Evolutionary conservation across 2,888 invertebrate genomes (phyloP), one percentile per base, ranked within the genome.

Genomic region (Aspidapion aeneum): DNA sequence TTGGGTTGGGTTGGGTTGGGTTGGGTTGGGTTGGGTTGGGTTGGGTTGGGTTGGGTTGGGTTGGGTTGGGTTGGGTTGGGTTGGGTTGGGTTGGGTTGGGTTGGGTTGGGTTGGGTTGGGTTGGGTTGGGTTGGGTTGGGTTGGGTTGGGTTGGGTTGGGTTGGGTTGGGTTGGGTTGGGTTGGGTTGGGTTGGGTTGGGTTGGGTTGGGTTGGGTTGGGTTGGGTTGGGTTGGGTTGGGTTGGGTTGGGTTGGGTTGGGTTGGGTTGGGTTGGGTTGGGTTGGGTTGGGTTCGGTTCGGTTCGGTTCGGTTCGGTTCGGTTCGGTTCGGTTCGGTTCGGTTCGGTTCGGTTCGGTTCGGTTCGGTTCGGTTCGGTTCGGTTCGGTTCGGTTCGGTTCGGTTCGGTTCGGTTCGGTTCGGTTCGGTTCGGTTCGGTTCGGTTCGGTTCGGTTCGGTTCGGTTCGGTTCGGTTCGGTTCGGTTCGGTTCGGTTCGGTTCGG

Each of bases 321-420:
- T 54, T 54, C 16, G 54, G 12, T 71, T 64, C 64, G 77, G 9
- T 54, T 9, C 73, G 69, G 82, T 80, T 0, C 78, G 71, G 64
- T n/a, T 74, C 20, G 57, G 18, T 56, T 7, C 20, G 57, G 18
- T 56, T 20, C 20, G 57, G 18, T 56, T 7, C 20, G 18, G 18
- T 56, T 56, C 21, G 12, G 57, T 18, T 20, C 9, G 67, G 19
- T 62, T 74, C 0, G 81, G 74, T 60, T 70, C 77, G 18, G 77
- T 80, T 77, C 76, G 81, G 55, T 54, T n/a, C 83, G 79, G 65
- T 68, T 61, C 74, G 0, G 75, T 72, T 63, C 77, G 73, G 0
- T 82, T 74, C 60, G 80, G 79, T 0, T 84, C 64, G 49, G 22
- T 62, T 54, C 17, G 18, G 57, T 2, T 75, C 71, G 1, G n/a